Evolutionary conservation across 2,888 invertebrate species (phyloP).

Genomic region (Saturnia pavonia): DNA sequence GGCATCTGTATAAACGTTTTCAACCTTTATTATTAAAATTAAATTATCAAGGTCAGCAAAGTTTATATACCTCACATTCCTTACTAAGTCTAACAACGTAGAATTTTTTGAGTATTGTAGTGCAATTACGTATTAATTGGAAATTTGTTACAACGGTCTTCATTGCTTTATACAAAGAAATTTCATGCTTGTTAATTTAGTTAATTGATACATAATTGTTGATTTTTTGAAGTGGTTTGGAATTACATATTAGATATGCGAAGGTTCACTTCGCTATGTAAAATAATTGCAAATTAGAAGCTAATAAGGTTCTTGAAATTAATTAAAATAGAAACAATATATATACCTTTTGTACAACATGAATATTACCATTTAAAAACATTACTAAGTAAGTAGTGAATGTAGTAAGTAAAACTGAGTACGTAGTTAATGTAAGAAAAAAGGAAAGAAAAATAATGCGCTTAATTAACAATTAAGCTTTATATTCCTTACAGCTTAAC

Average conservation of each 20-base stretch:
- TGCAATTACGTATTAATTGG: slow-evolving; percentile 20
- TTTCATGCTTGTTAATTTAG: slow-evolving; percentile 33
- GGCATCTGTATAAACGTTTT: slow-evolving; percentile 1
- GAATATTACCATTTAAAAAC: neutral
- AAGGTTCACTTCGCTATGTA: neutral
- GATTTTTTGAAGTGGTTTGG: neutral
- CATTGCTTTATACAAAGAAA: slow-evolving; percentile 28
- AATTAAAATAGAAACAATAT: neutral
- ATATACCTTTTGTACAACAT: neutral
- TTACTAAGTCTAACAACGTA: slow-evolving; percentile 23
- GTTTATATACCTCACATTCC: slow-evolving; percentile 46
- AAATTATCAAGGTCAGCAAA: slow-evolving; percentile 62
- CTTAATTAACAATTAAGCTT: neutral
- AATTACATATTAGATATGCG: neutral
- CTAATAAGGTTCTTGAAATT: neutral
- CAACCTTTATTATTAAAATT: slow-evolving; percentile 61
- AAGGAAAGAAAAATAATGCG: neutral
- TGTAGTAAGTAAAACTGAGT: neutral
- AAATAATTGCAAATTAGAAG: neutral
- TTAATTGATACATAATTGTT: slow-evolving; percentile 28
- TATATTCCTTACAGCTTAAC: neutral
- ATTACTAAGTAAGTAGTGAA: neutral
- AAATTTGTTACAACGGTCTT: slow-evolving; percentile 31
- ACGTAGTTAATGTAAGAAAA: neutral
- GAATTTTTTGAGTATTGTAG: slow-evolving; percentile 2